phyloP scores from a whole-genome alignment of 2,888 invertebrate genomes.

The Thera obeliscata region DNA sequence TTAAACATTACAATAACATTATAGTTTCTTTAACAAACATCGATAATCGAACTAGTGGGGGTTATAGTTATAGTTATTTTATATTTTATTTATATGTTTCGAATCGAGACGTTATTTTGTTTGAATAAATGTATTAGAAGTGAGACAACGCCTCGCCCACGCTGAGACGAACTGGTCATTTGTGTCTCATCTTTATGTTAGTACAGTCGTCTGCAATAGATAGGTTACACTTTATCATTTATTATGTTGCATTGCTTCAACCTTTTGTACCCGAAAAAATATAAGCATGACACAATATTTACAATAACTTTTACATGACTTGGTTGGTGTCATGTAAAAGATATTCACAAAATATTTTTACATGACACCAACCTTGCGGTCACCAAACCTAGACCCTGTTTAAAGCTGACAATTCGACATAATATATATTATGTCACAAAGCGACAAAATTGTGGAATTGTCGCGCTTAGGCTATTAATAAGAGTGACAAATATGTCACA shows the following conservation, averaged over 20 bases:
- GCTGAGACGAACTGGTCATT: slow-evolving; percentile 35
- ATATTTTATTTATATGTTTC: slow-evolving; percentile 30
- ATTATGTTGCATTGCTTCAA: too few species aligned
- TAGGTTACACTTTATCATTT: background rate
- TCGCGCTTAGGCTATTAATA: too few species aligned
- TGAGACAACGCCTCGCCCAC: slow-evolving; percentile 35
- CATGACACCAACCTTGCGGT: too few species aligned
- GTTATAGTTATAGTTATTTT: slow-evolving; percentile 36
- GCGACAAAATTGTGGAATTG: too few species aligned
- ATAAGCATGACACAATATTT: background rate
- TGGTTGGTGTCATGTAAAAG: too few species aligned
- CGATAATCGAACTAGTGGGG: slow-evolving; percentile 33
- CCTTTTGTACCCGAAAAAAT: background rate
- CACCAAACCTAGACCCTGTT: too few species aligned
- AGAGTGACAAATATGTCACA: too few species aligned
- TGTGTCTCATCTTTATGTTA: slow-evolving; percentile 6
- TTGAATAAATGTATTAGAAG: slow-evolving; percentile 38
- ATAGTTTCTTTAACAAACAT: slow-evolving; percentile 25
- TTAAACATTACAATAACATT: slow-evolving; percentile 11
- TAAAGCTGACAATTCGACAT: too few species aligned
- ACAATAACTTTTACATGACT: too few species aligned
- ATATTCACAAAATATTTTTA: too few species aligned
- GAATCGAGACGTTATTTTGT: slow-evolving; percentile 24
- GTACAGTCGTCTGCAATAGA: background rate
- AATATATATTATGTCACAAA: too few species aligned